Percentiles rank a stretch among this genome's conserved stretches.
phyloP scores from a whole-genome alignment of 2,113 vertebrate genomes.

The Parus major region DNA sequence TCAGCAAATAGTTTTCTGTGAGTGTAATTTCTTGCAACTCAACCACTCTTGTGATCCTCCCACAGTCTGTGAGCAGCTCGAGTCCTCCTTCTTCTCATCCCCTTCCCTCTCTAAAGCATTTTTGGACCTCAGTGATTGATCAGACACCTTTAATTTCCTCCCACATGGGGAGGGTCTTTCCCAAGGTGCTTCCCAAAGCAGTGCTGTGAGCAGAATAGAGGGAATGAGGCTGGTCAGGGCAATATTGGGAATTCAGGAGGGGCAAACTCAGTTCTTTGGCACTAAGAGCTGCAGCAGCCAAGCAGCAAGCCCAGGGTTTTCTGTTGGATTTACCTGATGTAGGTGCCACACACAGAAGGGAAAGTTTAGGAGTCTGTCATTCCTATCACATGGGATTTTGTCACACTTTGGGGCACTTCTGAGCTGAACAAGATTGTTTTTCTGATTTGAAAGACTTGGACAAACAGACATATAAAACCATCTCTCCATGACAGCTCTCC shows the following conservation, averaged over 20 bases:
- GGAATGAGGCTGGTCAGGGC: not conserved
- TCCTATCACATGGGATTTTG: not conserved
- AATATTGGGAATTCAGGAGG: not conserved
- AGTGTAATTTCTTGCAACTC: not conserved
- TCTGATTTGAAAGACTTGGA: not conserved
- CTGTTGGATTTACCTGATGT: not conserved
- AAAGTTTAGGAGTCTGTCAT: not conserved
- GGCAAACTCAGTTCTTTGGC: not conserved
- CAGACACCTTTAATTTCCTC: not conserved
- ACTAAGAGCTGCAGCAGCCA: no score
- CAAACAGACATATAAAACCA: not conserved
- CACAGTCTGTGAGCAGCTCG: accelerated
- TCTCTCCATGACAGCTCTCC: not conserved
- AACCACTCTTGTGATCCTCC: not conserved
- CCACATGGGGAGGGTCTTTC: not conserved
- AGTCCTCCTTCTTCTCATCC: not conserved
- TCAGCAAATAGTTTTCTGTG: not conserved
- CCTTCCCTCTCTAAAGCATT: not conserved
- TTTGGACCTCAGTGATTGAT: not conserved
- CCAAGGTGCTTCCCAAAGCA: not conserved
- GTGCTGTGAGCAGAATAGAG: not conserved
- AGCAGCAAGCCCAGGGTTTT: no score
- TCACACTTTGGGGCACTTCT: not conserved
- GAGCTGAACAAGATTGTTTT: not conserved
- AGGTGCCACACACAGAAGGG: not conserved